Percentiles rank a stretch among this genome's conserved stretches.
Conservation (phyloP, 2,797 vertebrate genomes). For the Ptychobarbus kaznakovi region DNA sequence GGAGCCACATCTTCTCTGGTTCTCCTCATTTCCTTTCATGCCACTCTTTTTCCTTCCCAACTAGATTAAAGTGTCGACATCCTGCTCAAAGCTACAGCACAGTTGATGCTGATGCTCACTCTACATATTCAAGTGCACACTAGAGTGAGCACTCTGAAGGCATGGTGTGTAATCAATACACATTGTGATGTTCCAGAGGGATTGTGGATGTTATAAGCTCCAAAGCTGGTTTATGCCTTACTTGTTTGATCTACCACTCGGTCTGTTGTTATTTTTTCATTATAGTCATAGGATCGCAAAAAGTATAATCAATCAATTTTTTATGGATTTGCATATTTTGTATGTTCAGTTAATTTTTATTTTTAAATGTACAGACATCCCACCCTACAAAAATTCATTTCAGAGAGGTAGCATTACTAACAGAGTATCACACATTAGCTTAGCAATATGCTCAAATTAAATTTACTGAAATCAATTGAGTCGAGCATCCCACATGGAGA, state of each 20-base stretch:
- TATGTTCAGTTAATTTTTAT: background rate
- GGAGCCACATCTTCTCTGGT: conserved; percentile 39
- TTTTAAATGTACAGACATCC: background rate
- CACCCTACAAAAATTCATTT: background rate
- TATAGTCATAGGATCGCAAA: background rate
- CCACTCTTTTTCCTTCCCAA: conserved; percentile 15
- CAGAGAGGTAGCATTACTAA: background rate
- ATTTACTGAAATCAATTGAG: background rate
- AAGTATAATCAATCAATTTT: background rate
- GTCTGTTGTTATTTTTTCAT: background rate
- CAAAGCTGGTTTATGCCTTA: conserved; percentile 12
- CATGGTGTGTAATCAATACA: conserved; percentile 17
- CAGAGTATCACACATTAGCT: background rate
- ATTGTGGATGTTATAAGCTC: background rate
- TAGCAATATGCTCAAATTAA: background rate
- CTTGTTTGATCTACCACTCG: background rate
- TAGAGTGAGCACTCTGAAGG: conserved; percentile 9
- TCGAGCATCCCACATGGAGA: background rate
- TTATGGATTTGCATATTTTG: background rate
- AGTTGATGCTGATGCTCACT: conserved; percentile 51
- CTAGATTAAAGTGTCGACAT: conserved; percentile 46
- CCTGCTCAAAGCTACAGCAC: background rate
- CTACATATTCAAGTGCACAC: conserved; percentile 55
- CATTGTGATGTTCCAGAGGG: background rate
- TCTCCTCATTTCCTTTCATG: conserved; percentile 47